phyloP scores from a whole-genome alignment of 2,797 vertebrate species.

The Bryconaethiops microstoma region DNA sequence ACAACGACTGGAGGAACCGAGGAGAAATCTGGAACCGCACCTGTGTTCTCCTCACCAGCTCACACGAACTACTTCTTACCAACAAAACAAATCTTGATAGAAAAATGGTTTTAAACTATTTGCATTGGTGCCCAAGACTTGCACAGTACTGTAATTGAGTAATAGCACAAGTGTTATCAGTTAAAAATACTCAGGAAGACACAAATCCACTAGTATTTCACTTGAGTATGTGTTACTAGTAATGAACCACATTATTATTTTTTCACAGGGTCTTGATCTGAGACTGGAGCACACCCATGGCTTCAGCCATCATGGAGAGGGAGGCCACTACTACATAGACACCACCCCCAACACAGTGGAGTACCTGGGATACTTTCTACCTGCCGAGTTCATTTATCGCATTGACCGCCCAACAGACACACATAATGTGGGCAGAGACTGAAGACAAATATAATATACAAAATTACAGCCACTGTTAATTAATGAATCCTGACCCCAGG shows the following conservation, averaged over 20 bases:
- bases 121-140: too few species aligned
- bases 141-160: too few species aligned
- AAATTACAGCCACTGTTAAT: neutral
- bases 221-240: too few species aligned
- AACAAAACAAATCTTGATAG: too few species aligned
- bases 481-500: neutral
- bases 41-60: too few species aligned
- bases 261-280: slow-evolving; percentile 88
- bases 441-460: slow-evolving; percentile 34
- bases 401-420: slow-evolving; percentile 89
- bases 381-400: slow-evolving; percentile 90
- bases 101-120: too few species aligned
- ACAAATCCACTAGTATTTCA: too few species aligned
- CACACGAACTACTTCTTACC: too few species aligned
- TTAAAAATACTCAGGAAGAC: too few species aligned
- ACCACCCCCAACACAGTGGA: slow-evolving; percentile 90
- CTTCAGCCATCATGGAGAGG: slow-evolving; percentile 94
- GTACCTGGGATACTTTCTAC: slow-evolving; percentile 91
- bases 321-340: slow-evolving; percentile 95
- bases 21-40: too few species aligned
- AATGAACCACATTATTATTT: neutral
- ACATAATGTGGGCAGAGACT: slow-evolving; percentile 84
- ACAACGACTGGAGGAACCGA: fast-evolving
- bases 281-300: slow-evolving; percentile 94
- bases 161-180: too few species aligned